These are phyloP conservation scores for Ypsolopha scabrella DNA, from an alignment of 2,888 invertebrate species.

Conservation along the genomic window DNA sequence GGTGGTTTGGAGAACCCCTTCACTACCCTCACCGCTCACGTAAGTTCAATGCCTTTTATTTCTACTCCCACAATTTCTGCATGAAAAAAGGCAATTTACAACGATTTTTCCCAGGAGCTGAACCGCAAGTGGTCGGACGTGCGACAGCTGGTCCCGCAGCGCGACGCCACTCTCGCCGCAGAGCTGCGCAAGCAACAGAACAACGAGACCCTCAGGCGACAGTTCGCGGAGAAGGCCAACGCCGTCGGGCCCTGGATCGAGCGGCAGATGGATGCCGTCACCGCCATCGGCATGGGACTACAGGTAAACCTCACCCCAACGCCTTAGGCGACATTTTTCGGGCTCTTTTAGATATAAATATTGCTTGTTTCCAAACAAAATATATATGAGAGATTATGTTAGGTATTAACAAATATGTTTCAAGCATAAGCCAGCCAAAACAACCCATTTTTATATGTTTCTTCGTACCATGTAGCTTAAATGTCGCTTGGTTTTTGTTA, in stretches of 20 bases:
- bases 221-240: constrained; percentile 99
- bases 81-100: background rate
- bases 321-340: no score
- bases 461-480: no score
- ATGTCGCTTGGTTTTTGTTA: no score
- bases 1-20: constrained; percentile 98
- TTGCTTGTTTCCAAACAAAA: no score
- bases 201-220: constrained; percentile 96
- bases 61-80: background rate
- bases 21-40: constrained; percentile 95
- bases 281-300: constrained; percentile 96
- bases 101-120: constrained; percentile 74
- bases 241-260: constrained; percentile 99
- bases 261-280: constrained; percentile 97
- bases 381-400: no score
- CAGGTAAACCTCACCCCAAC: constrained; percentile 55
- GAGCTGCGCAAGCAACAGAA: constrained; percentile 98
- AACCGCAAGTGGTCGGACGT: constrained; percentile 98
- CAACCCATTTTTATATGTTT: no score
- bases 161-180: constrained; percentile 94
- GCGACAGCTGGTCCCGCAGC: constrained; percentile 94
- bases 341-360: no score
- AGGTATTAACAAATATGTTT: no score
- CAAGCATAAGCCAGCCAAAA: no score
- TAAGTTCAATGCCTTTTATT: constrained; percentile 59